Base-by-base conservation (phyloP, 2,113 vertebrate species). In the Meles meles region DNA sequence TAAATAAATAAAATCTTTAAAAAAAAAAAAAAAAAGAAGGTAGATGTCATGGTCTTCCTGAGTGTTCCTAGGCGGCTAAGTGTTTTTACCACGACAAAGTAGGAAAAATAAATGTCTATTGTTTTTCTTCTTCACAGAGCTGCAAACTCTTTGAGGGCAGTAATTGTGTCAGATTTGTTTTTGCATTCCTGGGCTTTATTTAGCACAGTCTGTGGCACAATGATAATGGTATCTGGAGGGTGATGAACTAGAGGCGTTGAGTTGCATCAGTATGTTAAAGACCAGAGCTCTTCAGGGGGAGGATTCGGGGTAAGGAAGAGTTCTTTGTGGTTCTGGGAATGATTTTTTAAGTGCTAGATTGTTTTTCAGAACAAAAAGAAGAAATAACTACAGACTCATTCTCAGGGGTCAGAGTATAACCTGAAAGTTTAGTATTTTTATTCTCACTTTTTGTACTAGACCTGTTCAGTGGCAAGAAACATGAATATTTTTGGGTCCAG, bases 391-490 rank as follows among this genome's bases (percentile, higher is more conserved):
- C 3, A 77, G 25, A 87, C 34, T 3, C 15, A 47, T 92, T 89
- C 63, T 55, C 6, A 84, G 47, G 71, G 57, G 74, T 94, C 69
- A 63, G 31, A 63, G 3, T 69, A 3, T 80, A 18, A 14, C 3
- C 52, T 17, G 29, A 21, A 80, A 37, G 7, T 86, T 93, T 31
- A 55, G 21, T 23, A 12, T 12, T 61, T 76, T 92, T 95, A n/a
- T 77, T 74, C 29, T 34, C 1, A 27, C 4, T 94, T 94, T 98
- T 97, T 96, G 25, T 92, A 12, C 29, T 96, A 86, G 6, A 79
- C 55, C 90, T 94, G 12, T 23, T 97, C 55, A 94, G 94, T 97
- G 82, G 65, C 85, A 98, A 90, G 87, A 94, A 97, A 65, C 39
- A n/a, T 17, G 29, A 39, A 13, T 14, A 65, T 74, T 97, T 92